A percentile compares a stretch with the other conserved stretches of the same genome.
These are phyloP conservation scores for Bujurquina vittata DNA, from an alignment of 2,113 vertebrate species.

Conservation along the genomic window DNA sequence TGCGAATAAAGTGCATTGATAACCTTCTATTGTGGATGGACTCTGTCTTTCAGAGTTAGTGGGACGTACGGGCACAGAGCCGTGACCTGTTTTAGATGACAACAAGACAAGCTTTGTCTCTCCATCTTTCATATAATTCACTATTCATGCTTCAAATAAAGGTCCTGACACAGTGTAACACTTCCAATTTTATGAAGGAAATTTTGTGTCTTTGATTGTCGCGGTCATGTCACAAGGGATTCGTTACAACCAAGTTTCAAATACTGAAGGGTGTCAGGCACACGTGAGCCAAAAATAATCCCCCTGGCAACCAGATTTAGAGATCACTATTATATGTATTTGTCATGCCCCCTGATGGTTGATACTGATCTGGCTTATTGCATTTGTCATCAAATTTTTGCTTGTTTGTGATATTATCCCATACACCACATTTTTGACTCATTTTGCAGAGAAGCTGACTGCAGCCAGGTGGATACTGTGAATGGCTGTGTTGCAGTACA, in stretches of 20 bases:
- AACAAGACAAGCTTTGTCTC: conserved; percentile 19
- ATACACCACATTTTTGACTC: neutral
- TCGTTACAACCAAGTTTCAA: conserved; percentile 12
- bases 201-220: neutral
- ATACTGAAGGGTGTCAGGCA: neutral
- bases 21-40: neutral
- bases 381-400: neutral
- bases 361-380: neutral
- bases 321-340: conserved; percentile 12
- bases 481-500: neutral
- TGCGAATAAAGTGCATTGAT: neutral
- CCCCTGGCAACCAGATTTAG: neutral
- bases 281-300: neutral
- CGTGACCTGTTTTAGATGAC: neutral
- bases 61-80: neutral
- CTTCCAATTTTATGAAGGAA: neutral
- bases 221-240: conserved; percentile 16
- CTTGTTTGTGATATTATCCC: neutral
- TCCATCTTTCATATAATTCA: neutral
- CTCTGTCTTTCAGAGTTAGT: neutral
- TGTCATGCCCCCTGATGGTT: conserved; percentile 34
- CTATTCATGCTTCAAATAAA: conserved; percentile 13
- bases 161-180: neutral
- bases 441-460: neutral
- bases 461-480: conserved; percentile 11